phyloP scores from a whole-genome alignment of 2,888 invertebrate genomes.

The Rhorus exstirpatorius region DNA sequence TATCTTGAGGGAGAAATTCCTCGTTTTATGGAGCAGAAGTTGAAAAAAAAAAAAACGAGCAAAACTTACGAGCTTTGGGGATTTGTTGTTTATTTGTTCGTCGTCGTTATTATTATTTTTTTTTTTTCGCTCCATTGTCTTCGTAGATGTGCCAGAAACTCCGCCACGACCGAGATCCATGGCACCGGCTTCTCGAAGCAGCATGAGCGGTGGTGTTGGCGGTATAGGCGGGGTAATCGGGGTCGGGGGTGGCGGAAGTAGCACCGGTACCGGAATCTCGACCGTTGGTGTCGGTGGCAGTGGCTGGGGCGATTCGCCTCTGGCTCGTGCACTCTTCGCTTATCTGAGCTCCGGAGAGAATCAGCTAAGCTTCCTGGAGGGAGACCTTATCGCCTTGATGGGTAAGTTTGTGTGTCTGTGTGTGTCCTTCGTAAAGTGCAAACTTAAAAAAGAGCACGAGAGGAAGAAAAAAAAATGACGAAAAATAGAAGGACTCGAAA shows the following conservation, averaged over 20 bases:
- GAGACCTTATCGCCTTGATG: slow-evolving; percentile 94
- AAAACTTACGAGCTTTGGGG: no score
- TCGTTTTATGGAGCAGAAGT: slow-evolving; percentile 37
- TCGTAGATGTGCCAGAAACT: slow-evolving; percentile 84
- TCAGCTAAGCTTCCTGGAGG: slow-evolving; percentile 96
- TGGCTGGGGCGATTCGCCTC: slow-evolving; percentile 90
- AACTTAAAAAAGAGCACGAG: slow-evolving; percentile 40
- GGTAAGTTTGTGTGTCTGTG: slow-evolving; percentile 85
- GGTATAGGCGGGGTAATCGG: slow-evolving; percentile 78
- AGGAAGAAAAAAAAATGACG: slow-evolving; percentile 50
- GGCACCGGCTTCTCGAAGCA: slow-evolving; percentile 85
- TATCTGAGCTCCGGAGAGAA: slow-evolving; percentile 96
- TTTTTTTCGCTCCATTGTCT: slow-evolving; percentile 49
- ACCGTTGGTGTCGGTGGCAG: no score
- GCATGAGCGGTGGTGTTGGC: slow-evolving; percentile 78
- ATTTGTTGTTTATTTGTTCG: no score
- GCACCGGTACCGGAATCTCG: slow-evolving; percentile 76
- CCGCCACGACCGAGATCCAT: slow-evolving; percentile 90
- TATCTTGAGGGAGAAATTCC: slow-evolving; percentile 4
- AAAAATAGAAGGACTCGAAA: slow-evolving; percentile 11
- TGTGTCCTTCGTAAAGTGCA: slow-evolving; percentile 45
- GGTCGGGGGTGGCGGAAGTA: slow-evolving; percentile 70
- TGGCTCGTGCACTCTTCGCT: slow-evolving; percentile 95
- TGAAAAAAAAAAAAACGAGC: slow-evolving; percentile 19
- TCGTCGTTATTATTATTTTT: background rate